Conservation (phyloP, 1,140 invertebrate species). For the Drosophila willistoni region DNA sequence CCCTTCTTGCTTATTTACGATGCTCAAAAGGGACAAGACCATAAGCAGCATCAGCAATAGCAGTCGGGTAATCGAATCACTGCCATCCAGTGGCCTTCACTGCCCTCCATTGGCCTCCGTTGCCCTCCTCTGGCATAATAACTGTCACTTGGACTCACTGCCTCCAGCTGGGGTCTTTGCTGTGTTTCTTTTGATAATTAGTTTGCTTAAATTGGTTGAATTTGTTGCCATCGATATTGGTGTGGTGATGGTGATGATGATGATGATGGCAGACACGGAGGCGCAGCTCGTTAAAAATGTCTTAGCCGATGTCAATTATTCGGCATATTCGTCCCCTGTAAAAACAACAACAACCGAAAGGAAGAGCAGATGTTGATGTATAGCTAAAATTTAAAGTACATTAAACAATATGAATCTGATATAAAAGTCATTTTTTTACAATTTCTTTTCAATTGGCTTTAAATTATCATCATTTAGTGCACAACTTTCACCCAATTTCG, state of each 20-base stretch:
- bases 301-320: conserved; percentile 9
- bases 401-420: no score
- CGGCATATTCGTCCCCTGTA: background rate
- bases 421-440: background rate
- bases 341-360: background rate
- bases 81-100: background rate
- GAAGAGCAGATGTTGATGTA: background rate
- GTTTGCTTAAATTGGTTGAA: conserved; percentile 3
- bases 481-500: no score
- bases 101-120: background rate
- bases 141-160: conserved; percentile 5
- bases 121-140: conserved; percentile 1
- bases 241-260: background rate
- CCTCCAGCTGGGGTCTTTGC: conserved; percentile 1
- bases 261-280: background rate
- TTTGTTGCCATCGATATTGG: background rate
- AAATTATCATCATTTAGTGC: no score
- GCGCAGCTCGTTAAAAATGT: conserved; percentile 6
- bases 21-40: conserved; percentile 1
- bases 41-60: background rate
- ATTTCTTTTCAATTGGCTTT: no score
- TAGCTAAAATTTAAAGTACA: background rate
- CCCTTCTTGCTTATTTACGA: conserved; percentile 23
- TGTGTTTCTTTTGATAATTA: conserved; percentile 6
- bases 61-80: conserved; percentile 6